phyloP scores from a whole-genome alignment of 2,888 invertebrate genomes.

The Apoda limacodes region DNA sequence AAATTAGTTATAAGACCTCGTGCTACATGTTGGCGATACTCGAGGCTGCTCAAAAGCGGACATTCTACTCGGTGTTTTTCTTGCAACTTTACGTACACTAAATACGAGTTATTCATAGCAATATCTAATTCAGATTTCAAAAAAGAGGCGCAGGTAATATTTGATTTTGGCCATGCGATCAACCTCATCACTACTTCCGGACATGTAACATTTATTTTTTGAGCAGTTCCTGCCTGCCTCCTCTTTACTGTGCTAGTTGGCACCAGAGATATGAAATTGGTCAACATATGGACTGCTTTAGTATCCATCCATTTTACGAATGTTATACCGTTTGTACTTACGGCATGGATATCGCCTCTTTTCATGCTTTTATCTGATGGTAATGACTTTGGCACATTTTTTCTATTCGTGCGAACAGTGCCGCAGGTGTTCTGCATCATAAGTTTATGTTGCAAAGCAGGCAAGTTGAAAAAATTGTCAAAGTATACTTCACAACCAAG shows the following conservation, averaged over 20 bases:
- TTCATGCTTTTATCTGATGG: constrained; percentile 13
- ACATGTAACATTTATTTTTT: constrained; percentile 19
- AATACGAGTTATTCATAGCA: constrained; percentile 11
- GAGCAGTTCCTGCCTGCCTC: constrained; percentile 16
- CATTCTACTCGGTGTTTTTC: constrained; percentile 12
- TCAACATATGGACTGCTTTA: constrained; percentile 20
- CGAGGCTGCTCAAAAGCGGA: constrained; percentile 15
- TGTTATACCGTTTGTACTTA: constrained; percentile 12
- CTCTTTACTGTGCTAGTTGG: constrained; percentile 14
- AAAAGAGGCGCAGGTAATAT: constrained; percentile 12
- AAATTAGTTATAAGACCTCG: constrained; percentile 18
- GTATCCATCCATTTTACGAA: constrained; percentile 18
- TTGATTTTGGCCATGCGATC: too few species aligned
- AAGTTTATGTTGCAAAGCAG: constrained; percentile 13
- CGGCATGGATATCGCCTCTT: constrained; percentile 7
- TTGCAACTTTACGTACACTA: constrained; percentile 12
- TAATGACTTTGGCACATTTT: constrained; percentile 15
- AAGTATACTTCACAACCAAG: constrained; percentile 18
- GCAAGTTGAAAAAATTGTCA: constrained; percentile 14
- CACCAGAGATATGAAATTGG: constrained; percentile 19
- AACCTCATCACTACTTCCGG: constrained; percentile 17
- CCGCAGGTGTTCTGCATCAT: constrained; percentile 18
- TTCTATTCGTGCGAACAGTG: constrained; percentile 18
- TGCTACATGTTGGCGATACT: constrained; percentile 20
- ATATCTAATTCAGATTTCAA: constrained; percentile 16